phyloP scores from a whole-genome alignment of 2,797 vertebrate species.

The Meriones psammophilus region DNA sequence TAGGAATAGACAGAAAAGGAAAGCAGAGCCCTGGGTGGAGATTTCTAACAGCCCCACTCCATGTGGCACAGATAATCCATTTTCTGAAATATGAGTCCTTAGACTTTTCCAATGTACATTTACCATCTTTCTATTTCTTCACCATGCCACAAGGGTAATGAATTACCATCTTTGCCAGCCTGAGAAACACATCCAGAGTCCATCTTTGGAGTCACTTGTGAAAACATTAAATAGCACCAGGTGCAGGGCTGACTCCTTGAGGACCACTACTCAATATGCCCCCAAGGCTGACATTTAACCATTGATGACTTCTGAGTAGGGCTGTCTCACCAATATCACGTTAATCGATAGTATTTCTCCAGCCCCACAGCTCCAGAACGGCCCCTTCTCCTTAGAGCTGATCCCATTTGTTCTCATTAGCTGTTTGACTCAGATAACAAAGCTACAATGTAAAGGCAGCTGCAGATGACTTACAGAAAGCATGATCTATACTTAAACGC shows the following conservation, averaged over 20 bases:
- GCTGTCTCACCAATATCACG: slow-evolving; percentile 74
- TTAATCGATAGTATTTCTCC: slow-evolving; percentile 74
- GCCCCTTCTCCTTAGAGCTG: slow-evolving; percentile 58
- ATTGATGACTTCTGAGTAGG: slow-evolving; percentile 78
- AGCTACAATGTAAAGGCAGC: slow-evolving; percentile 51
- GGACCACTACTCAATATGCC: slow-evolving; percentile 77
- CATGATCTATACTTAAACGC: not conserved
- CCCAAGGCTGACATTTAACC: slow-evolving; percentile 82
- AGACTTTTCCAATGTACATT: not conserved
- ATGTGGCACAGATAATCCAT: not conserved
- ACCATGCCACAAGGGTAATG: not conserved
- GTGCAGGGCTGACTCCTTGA: slow-evolving; percentile 69
- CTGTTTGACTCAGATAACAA: slow-evolving; percentile 28
- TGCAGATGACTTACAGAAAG: not conserved
- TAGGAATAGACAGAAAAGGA: not conserved
- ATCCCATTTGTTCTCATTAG: slow-evolving; percentile 69
- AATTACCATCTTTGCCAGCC: slow-evolving; percentile 21
- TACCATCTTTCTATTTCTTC: slow-evolving; percentile 3
- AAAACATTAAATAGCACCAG: slow-evolving; percentile 78
- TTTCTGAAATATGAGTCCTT: slow-evolving; percentile 37
- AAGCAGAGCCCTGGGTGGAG: not conserved
- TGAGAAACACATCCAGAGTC: slow-evolving; percentile 44
- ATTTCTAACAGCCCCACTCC: not conserved
- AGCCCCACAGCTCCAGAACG: slow-evolving; percentile 40
- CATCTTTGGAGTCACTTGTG: slow-evolving; percentile 43